These are phyloP conservation scores for Mobula birostris DNA, from an alignment of 2,113 vertebrate species.

Conservation along the genomic window DNA sequence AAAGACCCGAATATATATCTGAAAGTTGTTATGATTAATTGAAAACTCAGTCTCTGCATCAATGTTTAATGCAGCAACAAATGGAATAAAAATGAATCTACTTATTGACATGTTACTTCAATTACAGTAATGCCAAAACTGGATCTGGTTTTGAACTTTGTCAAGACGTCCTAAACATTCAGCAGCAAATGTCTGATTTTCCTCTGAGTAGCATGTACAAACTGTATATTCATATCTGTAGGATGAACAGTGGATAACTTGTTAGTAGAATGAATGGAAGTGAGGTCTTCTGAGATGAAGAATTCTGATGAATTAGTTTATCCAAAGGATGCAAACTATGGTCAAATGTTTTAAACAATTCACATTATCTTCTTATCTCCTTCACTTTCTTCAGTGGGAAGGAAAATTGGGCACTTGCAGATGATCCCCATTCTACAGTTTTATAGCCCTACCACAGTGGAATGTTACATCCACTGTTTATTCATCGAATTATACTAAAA, in stretches of 20 bases:
- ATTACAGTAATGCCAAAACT: too few species aligned
- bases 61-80: background rate
- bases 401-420: background rate
- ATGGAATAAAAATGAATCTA: background rate
- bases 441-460: background rate
- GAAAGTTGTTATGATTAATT: background rate
- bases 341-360: background rate
- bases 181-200: too few species aligned
- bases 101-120: background rate
- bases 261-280: background rate
- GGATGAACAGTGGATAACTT: background rate
- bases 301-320: background rate
- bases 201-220: too few species aligned
- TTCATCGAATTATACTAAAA: background rate
- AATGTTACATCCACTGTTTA: background rate
- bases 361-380: background rate
- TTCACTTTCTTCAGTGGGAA: background rate
- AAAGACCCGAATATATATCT: background rate
- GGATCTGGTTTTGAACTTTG: background rate
- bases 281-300: background rate
- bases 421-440: background rate
- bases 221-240: too few species aligned
- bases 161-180: background rate
- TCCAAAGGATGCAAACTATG: too few species aligned
- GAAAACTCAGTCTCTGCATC: too few species aligned